These are phyloP conservation scores for Drosophila pandora DNA, from an alignment of 1,140 invertebrate species.

Conservation along the genomic window DNA sequence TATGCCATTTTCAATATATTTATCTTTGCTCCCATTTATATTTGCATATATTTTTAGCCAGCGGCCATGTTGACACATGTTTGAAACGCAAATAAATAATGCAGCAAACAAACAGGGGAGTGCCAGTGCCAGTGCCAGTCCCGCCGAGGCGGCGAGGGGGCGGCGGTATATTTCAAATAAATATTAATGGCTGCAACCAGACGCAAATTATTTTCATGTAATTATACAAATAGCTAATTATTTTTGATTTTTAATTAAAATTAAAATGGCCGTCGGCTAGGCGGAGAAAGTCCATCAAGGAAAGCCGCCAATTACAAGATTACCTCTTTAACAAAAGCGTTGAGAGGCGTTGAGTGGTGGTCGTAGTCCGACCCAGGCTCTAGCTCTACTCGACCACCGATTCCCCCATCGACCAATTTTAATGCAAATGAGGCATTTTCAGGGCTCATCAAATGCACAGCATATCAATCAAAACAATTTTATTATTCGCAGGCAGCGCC, in stretches of 20 bases:
- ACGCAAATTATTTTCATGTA: constrained; percentile 76
- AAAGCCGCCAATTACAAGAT: constrained; percentile 54
- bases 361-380: no score
- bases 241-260: constrained; percentile 75
- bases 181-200: constrained; percentile 70
- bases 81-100: constrained; percentile 82
- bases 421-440: constrained; percentile 62
- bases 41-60: constrained; percentile 66
- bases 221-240: constrained; percentile 75
- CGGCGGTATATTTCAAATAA: constrained; percentile 55
- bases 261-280: constrained; percentile 44
- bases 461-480: constrained; percentile 59
- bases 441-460: constrained; percentile 62
- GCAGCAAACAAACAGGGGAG: constrained; percentile 43
- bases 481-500: constrained; percentile 49
- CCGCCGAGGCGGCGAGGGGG: neutral
- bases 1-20: constrained; percentile 73
- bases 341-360: no score
- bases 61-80: constrained; percentile 77
- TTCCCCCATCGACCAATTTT: constrained; percentile 13
- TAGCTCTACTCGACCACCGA: no score
- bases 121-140: neutral
- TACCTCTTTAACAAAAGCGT: constrained; percentile 31
- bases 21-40: constrained; percentile 64
- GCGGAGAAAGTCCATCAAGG: constrained; percentile 40